A percentile compares a stretch with the other conserved stretches of the same genome.
Evolutionary conservation across 35 echinoderm and acorn worm species (phyloP).

Genomic region (Strongylocentrotus purpuratus): DNA sequence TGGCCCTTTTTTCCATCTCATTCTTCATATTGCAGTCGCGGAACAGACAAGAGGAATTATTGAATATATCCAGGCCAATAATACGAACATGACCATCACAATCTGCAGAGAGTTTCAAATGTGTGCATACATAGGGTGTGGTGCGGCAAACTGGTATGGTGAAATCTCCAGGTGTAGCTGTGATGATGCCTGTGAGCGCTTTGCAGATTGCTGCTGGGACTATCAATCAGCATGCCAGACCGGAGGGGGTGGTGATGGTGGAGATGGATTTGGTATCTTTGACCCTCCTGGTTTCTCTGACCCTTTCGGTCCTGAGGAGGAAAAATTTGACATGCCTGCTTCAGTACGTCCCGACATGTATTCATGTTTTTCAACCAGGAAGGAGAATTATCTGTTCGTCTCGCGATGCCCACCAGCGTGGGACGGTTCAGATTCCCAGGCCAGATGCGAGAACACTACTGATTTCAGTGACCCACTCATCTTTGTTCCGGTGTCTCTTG

Average conservation of each 20-base stretch:
- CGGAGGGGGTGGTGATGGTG: background rate
- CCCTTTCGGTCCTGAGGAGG: background rate
- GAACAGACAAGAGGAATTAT: background rate
- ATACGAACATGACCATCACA: background rate
- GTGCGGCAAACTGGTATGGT: too few relatives aligned
- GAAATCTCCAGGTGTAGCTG: background rate
- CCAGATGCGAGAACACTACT: constrained; percentile 9
- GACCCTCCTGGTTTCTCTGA: background rate
- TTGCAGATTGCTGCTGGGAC: constrained; percentile 27
- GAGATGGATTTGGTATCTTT: background rate
- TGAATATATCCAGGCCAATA: background rate
- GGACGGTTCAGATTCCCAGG: background rate
- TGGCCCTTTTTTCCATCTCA: background rate
- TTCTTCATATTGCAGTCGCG: background rate
- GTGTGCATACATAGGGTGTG: background rate
- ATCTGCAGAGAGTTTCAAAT: background rate
- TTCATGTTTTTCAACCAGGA: background rate
- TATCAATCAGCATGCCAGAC: background rate
- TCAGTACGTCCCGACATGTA: background rate
- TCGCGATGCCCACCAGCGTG: background rate
- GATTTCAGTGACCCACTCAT: constrained; percentile 13
- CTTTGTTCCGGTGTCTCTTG: constrained; percentile 50
- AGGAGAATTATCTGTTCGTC: background rate
- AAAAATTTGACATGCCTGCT: background rate
- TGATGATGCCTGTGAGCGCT: background rate